Base-by-base conservation (phyloP, 1,140 invertebrate species). In the Holcopasites calliopsidis region DNA sequence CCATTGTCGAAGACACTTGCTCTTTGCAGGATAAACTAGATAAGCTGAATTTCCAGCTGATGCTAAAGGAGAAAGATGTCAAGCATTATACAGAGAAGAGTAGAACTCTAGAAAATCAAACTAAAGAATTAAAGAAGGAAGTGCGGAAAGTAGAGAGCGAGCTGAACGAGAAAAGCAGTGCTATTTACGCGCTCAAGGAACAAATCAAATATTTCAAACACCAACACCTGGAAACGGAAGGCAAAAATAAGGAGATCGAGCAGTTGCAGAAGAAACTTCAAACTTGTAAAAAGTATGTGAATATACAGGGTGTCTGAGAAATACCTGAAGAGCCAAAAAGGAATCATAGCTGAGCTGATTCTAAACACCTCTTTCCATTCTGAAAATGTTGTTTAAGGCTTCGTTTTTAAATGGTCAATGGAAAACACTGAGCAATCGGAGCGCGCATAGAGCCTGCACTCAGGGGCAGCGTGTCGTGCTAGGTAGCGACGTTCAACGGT, bases 231-330 rank as follows among this genome's bases (percentile, higher is more conserved):
- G 92, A 92, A 62, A 87, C 88, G 72, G 92, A 94, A 42, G 86
- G 0, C 80, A 91, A 8, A 91, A 88, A 62, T 72, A 92, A 1
- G 90, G 93, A 95, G 83, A 90, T 93, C 79, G 88, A 88, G 23
- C 73, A 75, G 0, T 82, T 95, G 1, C 92, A 93, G 76, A 92
- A 92, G 8, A 90, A 92, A 50, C 77, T 95, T 18, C 92, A 93
- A 33, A 28, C 71, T 6, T 84, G 85, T 3, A 84, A 85, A 52
- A 86, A 79, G 90, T 90, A 80, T 75, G 73, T 69, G 10, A 35
- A 13, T n/a, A n/a, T n/a, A n/a, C n/a, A n/a, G n/a, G n/a, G n/a
- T n/a, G n/a, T n/a, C n/a, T n/a, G n/a, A n/a, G n/a, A n/a, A n/a
- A n/a, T n/a, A n/a, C n/a, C n/a, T n/a, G n/a, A n/a, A n/a, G n/a